Evolutionary conservation across 1,140 invertebrate genomes (phyloP).

Genomic region (Habropoda laboriosa): DNA sequence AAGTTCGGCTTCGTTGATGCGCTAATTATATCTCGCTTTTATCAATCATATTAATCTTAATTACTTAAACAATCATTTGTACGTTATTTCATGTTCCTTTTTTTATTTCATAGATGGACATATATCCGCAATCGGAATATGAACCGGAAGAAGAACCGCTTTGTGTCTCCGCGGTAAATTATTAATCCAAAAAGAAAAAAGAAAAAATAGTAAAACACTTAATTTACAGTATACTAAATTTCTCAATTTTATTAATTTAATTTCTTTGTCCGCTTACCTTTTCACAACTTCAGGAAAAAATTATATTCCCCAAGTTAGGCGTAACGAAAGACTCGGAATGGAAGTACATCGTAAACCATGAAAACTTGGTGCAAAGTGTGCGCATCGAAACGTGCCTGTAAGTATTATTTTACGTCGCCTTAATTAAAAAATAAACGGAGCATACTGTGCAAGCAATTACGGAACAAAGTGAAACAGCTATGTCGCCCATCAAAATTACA

Average conservation of each 20-base stretch:
- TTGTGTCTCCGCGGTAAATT: constrained; percentile 14
- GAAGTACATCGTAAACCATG: constrained; percentile 83
- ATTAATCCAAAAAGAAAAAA: neutral
- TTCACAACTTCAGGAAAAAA: constrained; percentile 67
- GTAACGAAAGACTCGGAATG: constrained; percentile 80
- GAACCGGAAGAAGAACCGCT: constrained; percentile 5
- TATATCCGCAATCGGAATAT: neutral
- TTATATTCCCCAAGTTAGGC: constrained; percentile 80
- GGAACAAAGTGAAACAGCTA: no score
- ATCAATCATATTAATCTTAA: no score
- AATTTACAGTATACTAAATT: neutral
- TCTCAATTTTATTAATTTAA: neutral
- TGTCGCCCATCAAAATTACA: neutral
- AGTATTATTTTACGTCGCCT: neutral
- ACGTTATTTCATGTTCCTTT: neutral
- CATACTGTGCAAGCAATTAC: no score
- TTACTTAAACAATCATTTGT: neutral
- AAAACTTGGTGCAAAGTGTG: constrained; percentile 82
- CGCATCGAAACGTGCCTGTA: constrained; percentile 83
- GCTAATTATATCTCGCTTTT: neutral
- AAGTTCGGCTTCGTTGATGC: neutral
- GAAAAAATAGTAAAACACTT: neutral
- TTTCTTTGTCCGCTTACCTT: neutral
- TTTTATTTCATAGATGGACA: constrained; percentile 2
- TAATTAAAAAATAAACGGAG: no score